Evolutionary conservation across 2,888 invertebrate genomes (phyloP).

Genomic region (Argyresthia albistria): DNA sequence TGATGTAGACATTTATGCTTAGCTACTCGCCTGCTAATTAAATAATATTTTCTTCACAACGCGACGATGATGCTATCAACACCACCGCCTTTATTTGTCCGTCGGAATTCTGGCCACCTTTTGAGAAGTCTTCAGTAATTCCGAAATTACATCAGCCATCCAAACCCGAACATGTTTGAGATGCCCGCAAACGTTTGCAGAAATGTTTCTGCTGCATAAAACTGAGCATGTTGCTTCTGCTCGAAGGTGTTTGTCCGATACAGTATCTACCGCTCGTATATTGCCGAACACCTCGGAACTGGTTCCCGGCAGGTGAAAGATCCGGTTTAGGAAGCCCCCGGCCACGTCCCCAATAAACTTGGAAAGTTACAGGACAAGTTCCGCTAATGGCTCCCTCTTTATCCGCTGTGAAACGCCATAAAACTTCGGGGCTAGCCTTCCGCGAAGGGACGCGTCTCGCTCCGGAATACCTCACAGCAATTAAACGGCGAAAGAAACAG

Average conservation of each 20-base stretch:
- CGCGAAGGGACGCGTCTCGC: neutral
- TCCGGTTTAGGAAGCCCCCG: constrained; percentile 30
- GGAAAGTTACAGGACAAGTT: constrained; percentile 40
- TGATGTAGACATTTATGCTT: too few relatives aligned
- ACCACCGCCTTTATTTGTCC: neutral
- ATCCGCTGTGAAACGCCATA: constrained; percentile 6
- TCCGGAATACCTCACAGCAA: neutral
- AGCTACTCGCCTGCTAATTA: neutral
- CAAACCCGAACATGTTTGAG: too few relatives aligned
- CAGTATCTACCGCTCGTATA: neutral
- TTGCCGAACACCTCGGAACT: constrained; percentile 4
- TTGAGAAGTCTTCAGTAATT: neutral
- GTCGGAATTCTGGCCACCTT: neutral
- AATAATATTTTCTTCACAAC: neutral
- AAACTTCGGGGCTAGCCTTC: constrained; percentile 3
- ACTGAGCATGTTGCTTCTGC: too few relatives aligned
- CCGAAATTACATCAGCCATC: neutral
- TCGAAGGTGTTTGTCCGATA: neutral
- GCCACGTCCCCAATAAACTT: constrained; percentile 30
- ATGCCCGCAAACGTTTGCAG: too few relatives aligned
- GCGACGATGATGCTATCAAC: neutral
- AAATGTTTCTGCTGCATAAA: too few relatives aligned
- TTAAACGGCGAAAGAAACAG: neutral
- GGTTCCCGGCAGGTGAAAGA: constrained; percentile 37
- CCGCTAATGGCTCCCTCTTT: constrained; percentile 24